Base-by-base conservation (phyloP, 2,113 vertebrate genomes). In the Syrmaticus mikado region DNA sequence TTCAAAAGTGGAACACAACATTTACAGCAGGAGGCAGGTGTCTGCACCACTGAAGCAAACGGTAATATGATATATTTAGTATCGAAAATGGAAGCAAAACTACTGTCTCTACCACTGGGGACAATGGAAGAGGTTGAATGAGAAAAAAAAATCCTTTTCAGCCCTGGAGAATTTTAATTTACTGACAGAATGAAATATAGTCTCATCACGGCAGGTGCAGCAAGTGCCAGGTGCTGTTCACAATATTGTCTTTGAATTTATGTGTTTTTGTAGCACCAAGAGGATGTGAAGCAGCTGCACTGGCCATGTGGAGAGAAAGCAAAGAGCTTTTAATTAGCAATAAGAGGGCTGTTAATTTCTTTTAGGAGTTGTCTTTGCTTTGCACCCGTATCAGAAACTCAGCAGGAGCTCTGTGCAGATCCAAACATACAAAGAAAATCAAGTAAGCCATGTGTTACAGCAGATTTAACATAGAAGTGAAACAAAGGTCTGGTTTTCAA, bases 271-370 rank as follows among this genome's bases (percentile, higher is more conserved):
- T 98, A 97, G 92, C 97, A 95, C 83, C 94, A 92, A 97, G 96
- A 97, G 96, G 95, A 96, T 97, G 96, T 97, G 96, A 97, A 98
- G 96, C 99, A 99, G 98, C 98, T 99, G 99, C 96, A 97, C 93
- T 97, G 98, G 97, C 98, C 98, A 98, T 98, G 98, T 98, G 98
- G 97, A 97, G 93, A 97, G 98, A 98, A 98, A 99, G 98, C 97
- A 99, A 98, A 98, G 98, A 98, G 98, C 98, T 99, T 99, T 99
- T 99, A 99, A 99, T 99, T 99, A 99, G 98, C 98, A 98, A 97
- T 98, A 97, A 98, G 97, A 98, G 97, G 91, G 97, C 92, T 98
- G 98, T 98, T 99, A 98, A 99, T 99, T 99, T 99, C 97, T 97
- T 98, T 96, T 93, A 97, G 95, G 80, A 96, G 88, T 64, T 11